Base-by-base conservation (phyloP, 2,113 vertebrate species). In the Ictidomys tridecemlineatus region DNA sequence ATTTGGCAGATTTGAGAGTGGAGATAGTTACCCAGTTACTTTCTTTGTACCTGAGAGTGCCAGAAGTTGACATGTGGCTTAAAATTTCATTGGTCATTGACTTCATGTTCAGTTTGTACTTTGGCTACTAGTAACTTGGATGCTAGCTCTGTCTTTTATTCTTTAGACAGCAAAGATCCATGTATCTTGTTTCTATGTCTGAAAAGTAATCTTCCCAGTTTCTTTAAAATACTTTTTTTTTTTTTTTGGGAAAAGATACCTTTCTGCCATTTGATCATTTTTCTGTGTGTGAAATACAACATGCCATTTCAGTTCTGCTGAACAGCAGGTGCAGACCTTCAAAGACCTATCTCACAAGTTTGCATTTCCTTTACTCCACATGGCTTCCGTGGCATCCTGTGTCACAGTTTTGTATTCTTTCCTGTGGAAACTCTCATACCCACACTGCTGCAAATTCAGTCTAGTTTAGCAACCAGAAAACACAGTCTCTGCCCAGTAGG, bases 341-440 rank as follows among this genome's bases (percentile, higher is more conserved):
- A 97, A 97, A 97, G 94, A 39, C 89, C 42, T 45, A 80, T 18
- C 79, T 42, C 37, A 22, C 22, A 32, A 39, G 72, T 77, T 37
- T 73, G 48, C 34, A 24, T 80, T 97, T 94, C 95, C 95, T 95
- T 63, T 22, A 3, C 90, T 97, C 95, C 79, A 65, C 77, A 53
- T 53, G 95, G 90, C 89, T 91, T 96, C 82, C 1, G 85, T 11
- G 76, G 92, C 96, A 96, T 98, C 97, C 94, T 95, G 96, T 97
- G 77, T 39, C 0, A 96, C 95, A 92, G 85, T 84, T 97, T 94
- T 93, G 9, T 98, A 74, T 51, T 88, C 95, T 96, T 96, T 97
- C 96, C 96, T 97, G 96, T 97, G 96, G 96, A 96, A 97, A 95
- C 94, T 88, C 96, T 97, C 65, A 48, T 48, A 93, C 42, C 53